Base-by-base conservation (phyloP, 2,797 vertebrate genomes). In the Myiotriccus ornatus region DNA sequence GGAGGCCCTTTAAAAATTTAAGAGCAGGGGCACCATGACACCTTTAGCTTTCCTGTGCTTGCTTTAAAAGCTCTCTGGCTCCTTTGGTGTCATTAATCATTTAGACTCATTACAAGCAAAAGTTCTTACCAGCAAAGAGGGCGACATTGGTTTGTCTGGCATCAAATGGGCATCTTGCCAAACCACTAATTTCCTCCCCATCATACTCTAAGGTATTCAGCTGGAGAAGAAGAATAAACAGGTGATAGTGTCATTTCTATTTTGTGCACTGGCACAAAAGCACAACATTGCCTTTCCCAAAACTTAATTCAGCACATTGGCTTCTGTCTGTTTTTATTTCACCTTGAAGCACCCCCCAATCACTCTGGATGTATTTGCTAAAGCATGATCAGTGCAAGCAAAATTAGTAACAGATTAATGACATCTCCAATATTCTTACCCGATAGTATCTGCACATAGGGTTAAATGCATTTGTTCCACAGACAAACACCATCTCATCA, bases 101-200 rank as follows among this genome's bases (percentile, higher is more conserved):
- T 96, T 93, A 95, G 82, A 96, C 94, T 97, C 97, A 95, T 97
- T 96, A 97, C 78, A 93, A 93, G 78, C 89, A 95, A 87, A 96
- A 90, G 85, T 96, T 97, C 98, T 97, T 98, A 99, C 99, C 99
- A 95, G 99, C 99, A 95, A 99, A 99, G 86, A 99, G 99, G 96
- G 99, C 99, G 90, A 99, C 99, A n/a, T 99, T 99, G 98, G 99
- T 99, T 98, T 99, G 99, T 98, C 98, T 99, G 98, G 99, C 98
- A 98, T 99, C 99, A 97, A 99, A 99, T 5, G 99, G 99, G 98
- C 99, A 99, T 70, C 99, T 98, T 89, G 99, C 99, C 98, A 99
- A 98, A 87, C 99, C 99, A 95, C 99, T 99, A 97, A 99, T 99
- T 98, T 99, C 99, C 97, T 99, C 99, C 80, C 99, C 99, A 89